phyloP scores from a whole-genome alignment of 2,113 vertebrate species.

The Abramis brama region DNA sequence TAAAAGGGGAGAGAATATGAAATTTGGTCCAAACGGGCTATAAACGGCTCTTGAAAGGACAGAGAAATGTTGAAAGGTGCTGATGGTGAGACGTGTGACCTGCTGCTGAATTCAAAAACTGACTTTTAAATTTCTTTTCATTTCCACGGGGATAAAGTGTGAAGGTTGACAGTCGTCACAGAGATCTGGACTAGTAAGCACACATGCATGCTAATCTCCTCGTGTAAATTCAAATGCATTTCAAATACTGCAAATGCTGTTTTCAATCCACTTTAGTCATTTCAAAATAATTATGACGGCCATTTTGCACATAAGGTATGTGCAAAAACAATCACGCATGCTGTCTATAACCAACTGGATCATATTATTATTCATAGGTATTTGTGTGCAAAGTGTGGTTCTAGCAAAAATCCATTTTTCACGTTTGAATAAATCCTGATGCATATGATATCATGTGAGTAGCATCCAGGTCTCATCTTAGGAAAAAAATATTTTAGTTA shows the following conservation, averaged over 20 bases:
- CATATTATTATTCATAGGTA: constrained; percentile 22
- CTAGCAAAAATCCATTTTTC: background rate
- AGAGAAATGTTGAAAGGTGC: constrained; percentile 37
- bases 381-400: background rate
- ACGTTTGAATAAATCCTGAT: background rate
- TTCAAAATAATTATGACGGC: background rate
- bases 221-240: background rate
- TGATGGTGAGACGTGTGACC: background rate
- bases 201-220: background rate
- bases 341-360: background rate
- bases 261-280: background rate
- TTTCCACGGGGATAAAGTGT: background rate
- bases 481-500: background rate
- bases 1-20: constrained; percentile 35
- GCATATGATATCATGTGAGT: background rate
- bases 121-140: background rate
- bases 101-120: constrained; percentile 18
- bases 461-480: background rate
- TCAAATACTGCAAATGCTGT: background rate
- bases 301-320: background rate
- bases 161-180: background rate
- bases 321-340: background rate
- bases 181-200: background rate
- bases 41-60: constrained; percentile 26
- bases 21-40: constrained; percentile 21